A percentile compares a stretch with the other conserved stretches of the same genome.
Evolutionary conservation across 2,113 vertebrate genomes (phyloP).

Genomic region (Saguinus midas): DNA sequence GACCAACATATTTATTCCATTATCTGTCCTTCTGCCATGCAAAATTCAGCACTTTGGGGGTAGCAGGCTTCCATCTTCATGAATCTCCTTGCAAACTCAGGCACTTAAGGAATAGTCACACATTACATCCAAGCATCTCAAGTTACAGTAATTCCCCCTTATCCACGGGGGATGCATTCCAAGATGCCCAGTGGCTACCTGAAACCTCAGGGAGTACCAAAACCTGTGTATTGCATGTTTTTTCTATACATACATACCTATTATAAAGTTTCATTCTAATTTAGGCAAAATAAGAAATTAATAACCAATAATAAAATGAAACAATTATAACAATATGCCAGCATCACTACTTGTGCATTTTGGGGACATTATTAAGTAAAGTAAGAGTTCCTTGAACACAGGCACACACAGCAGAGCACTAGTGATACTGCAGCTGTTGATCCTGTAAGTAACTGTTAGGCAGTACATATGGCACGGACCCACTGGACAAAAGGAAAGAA

Average conservation of each 20-base stretch:
- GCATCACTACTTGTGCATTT: not conserved
- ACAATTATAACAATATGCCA: not conserved
- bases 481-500: not conserved
- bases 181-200: not conserved
- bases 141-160: not conserved
- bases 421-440: too few species aligned
- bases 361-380: not conserved
- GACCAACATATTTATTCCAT: not conserved
- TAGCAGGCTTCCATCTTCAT: not conserved
- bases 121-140: not conserved
- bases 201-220: not conserved
- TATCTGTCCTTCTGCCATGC: not conserved
- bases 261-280: not conserved
- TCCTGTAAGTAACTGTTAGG: not conserved
- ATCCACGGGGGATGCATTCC: not conserved
- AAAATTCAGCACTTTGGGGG: not conserved
- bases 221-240: not conserved
- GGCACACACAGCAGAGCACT: too few species aligned
- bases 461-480: not conserved
- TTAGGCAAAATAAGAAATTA: not conserved
- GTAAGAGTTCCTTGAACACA: not conserved
- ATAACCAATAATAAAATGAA: not conserved
- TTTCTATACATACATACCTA: not conserved
- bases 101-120: not conserved
- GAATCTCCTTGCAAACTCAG: not conserved